Percentiles rank a stretch among this genome's conserved stretches.
phyloP scores from a whole-genome alignment of 2,113 vertebrate species.

The Hippocampus comes region DNA sequence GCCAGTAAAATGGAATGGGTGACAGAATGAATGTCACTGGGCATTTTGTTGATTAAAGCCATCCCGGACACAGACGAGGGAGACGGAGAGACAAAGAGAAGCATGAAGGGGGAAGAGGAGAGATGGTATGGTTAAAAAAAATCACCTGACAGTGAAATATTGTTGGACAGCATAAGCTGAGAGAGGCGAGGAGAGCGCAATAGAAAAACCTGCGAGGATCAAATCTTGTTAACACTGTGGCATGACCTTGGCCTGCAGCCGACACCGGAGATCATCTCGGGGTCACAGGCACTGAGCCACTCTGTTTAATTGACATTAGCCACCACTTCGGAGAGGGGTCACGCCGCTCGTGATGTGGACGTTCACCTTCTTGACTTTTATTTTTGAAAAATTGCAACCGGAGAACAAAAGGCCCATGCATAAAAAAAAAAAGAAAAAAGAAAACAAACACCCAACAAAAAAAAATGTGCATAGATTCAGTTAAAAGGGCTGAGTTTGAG shows the following conservation, averaged over 20 bases:
- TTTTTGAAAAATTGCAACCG: background rate
- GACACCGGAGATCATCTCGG: constrained; percentile 67
- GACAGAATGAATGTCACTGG: constrained; percentile 58
- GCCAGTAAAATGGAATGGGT: constrained; percentile 35
- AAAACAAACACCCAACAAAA: background rate
- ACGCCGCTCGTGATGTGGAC: constrained; percentile 10
- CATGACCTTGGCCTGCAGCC: constrained; percentile 68
- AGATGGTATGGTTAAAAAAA: constrained; percentile 41
- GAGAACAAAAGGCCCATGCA: background rate
- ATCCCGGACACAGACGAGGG: constrained; percentile 25
- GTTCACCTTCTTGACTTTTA: background rate
- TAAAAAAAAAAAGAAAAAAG: no score
- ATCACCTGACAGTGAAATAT: constrained; percentile 64
- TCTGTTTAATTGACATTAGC: constrained; percentile 72
- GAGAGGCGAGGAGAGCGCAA: constrained; percentile 39
- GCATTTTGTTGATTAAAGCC: constrained; percentile 63
- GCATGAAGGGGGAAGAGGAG: constrained; percentile 26
- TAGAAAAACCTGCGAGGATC: constrained; percentile 53
- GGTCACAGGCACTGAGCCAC: constrained; percentile 67
- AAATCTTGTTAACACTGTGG: constrained; percentile 73
- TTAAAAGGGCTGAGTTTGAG: background rate
- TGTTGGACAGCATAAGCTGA: constrained; percentile 49
- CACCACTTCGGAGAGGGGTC: constrained; percentile 22
- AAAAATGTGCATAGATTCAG: background rate
- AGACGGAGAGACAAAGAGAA: constrained; percentile 35